Evolutionary conservation across 2,797 vertebrate genomes (phyloP), one percentile per base, ranked within the genome.

Genomic region (Sebastes diploproa): DNA sequence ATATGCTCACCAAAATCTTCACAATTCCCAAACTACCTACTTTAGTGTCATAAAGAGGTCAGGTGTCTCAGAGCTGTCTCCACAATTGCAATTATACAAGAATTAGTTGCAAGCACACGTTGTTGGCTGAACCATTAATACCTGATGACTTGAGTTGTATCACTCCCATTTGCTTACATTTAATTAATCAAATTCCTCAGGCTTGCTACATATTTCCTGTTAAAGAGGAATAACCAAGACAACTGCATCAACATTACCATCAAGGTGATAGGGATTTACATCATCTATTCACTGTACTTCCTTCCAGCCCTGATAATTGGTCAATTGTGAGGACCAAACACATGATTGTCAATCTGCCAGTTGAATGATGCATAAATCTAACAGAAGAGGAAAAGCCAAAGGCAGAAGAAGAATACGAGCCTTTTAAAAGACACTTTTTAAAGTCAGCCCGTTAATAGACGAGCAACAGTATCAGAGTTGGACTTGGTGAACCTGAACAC

Each of bases 401-500:
- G 29, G 72, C 60, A 66, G 50, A 72, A 2, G 22, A 63, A 58
- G 46, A 68, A 60, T 46, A 42, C 6, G 1, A 55, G 36, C 10
- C 38, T 23, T 67, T 50, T 50, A 30, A 72, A 60, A 75, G 64
- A 38, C 46, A 64, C 71, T 68, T 68, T 80, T 13, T 77, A 36
- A 78, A 73, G 75, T 81, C 75, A 34, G 32, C 54, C 38, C 66
- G 73, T 69, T 52, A 18, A 25, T 67, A 52, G 70, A 66, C 7
- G 1, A 42, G 64, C 52, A 63, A 11, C 56, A 61, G 38, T 52
- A 66, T 69, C 56, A 36, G 61, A 63, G n/a, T 10, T 80, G 61
- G 67, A 73, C 54, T 20, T 75, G 36, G 62, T 72, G 64, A 83
- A 75, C 72, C 65, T 27, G 59, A 78, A 52, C 58, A 69, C 64